These are phyloP conservation scores for Hydraecia micacea DNA, from an alignment of 2,888 invertebrate species.

Conservation along the genomic window DNA sequence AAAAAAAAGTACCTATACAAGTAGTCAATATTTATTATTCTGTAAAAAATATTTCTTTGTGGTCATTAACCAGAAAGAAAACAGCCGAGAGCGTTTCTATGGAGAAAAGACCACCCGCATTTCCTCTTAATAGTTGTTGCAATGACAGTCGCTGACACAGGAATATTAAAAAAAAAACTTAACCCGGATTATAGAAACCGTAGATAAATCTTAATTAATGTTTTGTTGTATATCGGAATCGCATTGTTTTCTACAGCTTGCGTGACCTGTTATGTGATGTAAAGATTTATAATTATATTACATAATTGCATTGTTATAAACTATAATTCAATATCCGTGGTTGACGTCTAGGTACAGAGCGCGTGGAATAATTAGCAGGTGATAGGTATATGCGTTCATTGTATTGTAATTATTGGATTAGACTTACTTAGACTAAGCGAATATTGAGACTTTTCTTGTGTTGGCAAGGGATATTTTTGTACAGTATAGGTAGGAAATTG, in stretches of 20 bases:
- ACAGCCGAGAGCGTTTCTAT: too few relatives aligned
- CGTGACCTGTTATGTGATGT: conserved; percentile 18
- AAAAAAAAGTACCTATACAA: too few relatives aligned
- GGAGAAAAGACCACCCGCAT: too few relatives aligned
- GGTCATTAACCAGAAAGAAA: too few relatives aligned
- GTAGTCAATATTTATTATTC: too few relatives aligned
- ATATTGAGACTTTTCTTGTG: not conserved
- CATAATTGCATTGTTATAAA: conserved; percentile 45
- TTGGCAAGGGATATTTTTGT: not conserved
- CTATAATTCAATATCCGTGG: conserved; percentile 35
- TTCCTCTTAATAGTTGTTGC: not conserved
- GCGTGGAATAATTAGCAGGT: conserved; percentile 44
- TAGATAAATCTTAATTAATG: not conserved
- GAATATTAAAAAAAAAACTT: not conserved
- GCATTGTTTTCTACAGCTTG: conserved; percentile 11
- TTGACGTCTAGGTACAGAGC: conserved; percentile 27
- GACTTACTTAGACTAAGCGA: too few relatives aligned
- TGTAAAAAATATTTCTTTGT: not conserved
- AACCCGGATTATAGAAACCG: not conserved
- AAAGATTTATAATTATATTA: conserved; percentile 39
- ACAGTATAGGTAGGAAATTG: not conserved
- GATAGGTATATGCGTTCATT: conserved; percentile 21
- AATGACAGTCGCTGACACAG: not conserved
- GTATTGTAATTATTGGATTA: conserved; percentile 22
- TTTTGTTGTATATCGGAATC: conserved; percentile 11